Evolutionary conservation across 2,113 vertebrate genomes (phyloP).

Genomic region (Lucifuga dentata): DNA sequence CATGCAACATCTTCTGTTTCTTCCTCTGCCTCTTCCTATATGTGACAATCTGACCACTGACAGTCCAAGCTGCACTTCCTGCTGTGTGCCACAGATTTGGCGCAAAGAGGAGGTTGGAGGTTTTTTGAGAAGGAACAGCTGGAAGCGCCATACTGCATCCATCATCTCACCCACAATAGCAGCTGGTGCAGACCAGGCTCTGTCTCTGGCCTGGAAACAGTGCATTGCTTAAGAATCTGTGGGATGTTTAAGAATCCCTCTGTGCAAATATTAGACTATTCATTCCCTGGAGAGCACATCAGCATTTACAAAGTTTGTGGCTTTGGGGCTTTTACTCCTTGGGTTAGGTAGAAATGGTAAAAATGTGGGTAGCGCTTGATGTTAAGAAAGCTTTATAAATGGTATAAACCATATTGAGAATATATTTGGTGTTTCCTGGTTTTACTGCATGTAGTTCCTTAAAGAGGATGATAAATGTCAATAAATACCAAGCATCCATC

Average conservation of each 20-base stretch:
- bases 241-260: constrained; percentile 68
- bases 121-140: constrained; percentile 79
- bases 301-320: constrained; percentile 52
- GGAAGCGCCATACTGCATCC: constrained; percentile 70
- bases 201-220: constrained; percentile 55
- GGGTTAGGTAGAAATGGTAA: constrained; percentile 5
- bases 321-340: constrained; percentile 8
- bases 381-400: constrained; percentile 16
- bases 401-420: constrained; percentile 12
- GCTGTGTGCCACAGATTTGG: constrained; percentile 66
- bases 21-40: constrained; percentile 13
- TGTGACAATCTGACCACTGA: constrained; percentile 33
- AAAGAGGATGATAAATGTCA: constrained; percentile 56
- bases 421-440: constrained; percentile 24
- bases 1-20: constrained; percentile 3
- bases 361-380: constrained; percentile 8
- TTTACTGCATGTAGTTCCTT: constrained; percentile 30
- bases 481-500: constrained; percentile 69
- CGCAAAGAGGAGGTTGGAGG: constrained; percentile 45
- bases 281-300: constrained; percentile 52
- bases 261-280: constrained; percentile 70
- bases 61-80: constrained; percentile 41
- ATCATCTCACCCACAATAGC: constrained; percentile 72
- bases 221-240: constrained; percentile 52
- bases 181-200: constrained; percentile 43